Base-by-base conservation (phyloP, 2,797 vertebrate genomes). In the Botia kubotai region DNA sequence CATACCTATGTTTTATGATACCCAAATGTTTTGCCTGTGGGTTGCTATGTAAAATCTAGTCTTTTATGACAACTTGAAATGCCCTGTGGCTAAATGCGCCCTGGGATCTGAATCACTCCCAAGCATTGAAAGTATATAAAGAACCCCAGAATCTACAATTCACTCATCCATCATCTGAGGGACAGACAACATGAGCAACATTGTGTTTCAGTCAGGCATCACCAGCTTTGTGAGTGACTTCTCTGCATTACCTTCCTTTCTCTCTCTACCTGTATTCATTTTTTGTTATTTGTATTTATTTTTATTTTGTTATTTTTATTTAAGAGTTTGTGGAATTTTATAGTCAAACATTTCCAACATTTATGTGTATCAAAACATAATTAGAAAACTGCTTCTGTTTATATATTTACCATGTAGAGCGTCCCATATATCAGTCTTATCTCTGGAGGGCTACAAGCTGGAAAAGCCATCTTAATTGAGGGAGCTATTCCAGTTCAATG, bases 351-450 rank as follows among this genome's bases (percentile, higher is more conserved):
- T 46, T 50, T 23, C n/a, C 10, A 48, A 39, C 6, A 52, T 66
- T 21, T 26, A 21, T 29, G 0, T 29, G 58, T 21, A 17, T 52
- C 12, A 53, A 21, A 16, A 19, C 57, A 60, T 13, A 19, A 62
- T 62, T 17, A 26, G 21, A 46, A 39, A 39, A 39, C 36, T 39
- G 58, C 21, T 62, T 60, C 58, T 26, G 12, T 29, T 62, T n/a
- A 14, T n/a, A 29, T 21, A 39, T 39, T 55, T n/a, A 10, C 13
- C 29, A 10, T 50, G 46, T 39, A 85, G 84, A 29, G 29, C 10
- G 1, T 85, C 52, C 78, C 83, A 4, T 83, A 69, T 62, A 67
- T 39, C 14, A 63, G 67, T 13, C 19, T 5, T 29, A 68, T 85
- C 43, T 55, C 67, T 58, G 26, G 4, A 26, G 43, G 10, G 16